Base-by-base conservation (phyloP, 2,888 invertebrate genomes). In the Uloborus plumipes region DNA sequence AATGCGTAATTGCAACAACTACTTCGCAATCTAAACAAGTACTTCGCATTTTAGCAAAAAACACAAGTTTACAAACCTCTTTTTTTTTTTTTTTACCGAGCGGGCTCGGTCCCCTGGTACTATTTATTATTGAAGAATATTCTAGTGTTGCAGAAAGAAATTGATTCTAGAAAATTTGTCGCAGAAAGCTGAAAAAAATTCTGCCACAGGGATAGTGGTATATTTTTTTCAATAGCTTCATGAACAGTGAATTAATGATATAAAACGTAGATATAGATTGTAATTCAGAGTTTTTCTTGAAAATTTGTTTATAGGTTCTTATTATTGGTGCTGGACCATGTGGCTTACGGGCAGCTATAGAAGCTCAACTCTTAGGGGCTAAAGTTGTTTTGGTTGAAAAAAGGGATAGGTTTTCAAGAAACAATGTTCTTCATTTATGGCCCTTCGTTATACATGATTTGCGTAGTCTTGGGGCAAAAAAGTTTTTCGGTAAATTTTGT, bases 401-500 rank as follows among this genome's bases (percentile, higher is more conserved):
- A 89, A 92, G 99, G 71, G 98, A 98, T 90, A 93, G 96, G 9
- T 94, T 98, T 90, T 95, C 96, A 1, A 92, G 98, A 31, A 98
- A 99, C 91, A 99, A 99, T 89, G 98, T 99, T 47, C 92, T 99
- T 64, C 99, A 99, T 89, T 91, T 99, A 85, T 99, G 99, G 99
- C 98, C 98, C 67, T 98, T 96, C 90, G 96, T 99, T 62, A 99
- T 99, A 84, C 95, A 97, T 86, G 99, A 99, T 90, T 91, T 99
- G 86, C 92, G 94, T 79, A 94, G 94, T 85, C 92, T 99, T 47
- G 99, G 98, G 22, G 98, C 98, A 20, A 99, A 99, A 89, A 97
- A 98, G 89, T 99, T 99, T 91, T 98, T 97, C 89, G 98, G 98
- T 18, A 98, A 98, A 90, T 99, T 99, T 90, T 99, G 99, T 91